Evolutionary conservation across 1,140 invertebrate genomes (phyloP), one percentile per base, ranked within the genome.

Genomic region (Berghia stephanieae): DNA sequence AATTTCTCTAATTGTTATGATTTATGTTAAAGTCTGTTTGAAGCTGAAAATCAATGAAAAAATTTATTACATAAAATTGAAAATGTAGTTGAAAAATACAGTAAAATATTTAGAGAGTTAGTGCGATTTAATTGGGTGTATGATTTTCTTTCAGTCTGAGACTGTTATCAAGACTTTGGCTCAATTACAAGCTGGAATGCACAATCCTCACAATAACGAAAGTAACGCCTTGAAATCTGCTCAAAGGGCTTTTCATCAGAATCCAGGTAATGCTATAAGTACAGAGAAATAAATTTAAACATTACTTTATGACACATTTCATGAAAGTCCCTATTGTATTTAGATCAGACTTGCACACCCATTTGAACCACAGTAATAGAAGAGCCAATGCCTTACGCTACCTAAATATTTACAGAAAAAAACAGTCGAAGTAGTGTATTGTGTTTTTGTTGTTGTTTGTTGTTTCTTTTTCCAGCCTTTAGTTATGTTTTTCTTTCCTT

Each of bases 191-290:
- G 34, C 52, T n/a, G 79, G 80, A 24, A 63, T 72, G 3, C 78
- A 79, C 68, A 57, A 44, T 40, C 66, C 72, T 10, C 43, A 21
- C 27, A 34, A 52, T 27, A 31, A 38, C 8, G 36, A 27, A 21
- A 72, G 72, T 24, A 83, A 81, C 72, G 78, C 77, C 24, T 21
- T 83, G 38, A 77, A 57, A n/a, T 49, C 69, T 21, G 80, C 82
- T 46, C 80, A 81, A 67, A 79, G 77, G 40, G 76, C 76, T 31
- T 76, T 78, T n/a, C 82, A 81, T 77, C 5, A 44, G 38, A 75
- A 81, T 36, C 82, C 82, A 83, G 81, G 81, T 82, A 70, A 36
- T 10, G 31, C 2, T 52, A 49, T 73, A 38, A 16, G 44, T 68
- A 63, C 42, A 21, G 18, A 8, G 16, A 36, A 13, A 31, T 13